Evolutionary conservation across 2,888 invertebrate species (phyloP), one percentile per base, ranked within the genome.

Genomic region (Tipula vernalis): DNA sequence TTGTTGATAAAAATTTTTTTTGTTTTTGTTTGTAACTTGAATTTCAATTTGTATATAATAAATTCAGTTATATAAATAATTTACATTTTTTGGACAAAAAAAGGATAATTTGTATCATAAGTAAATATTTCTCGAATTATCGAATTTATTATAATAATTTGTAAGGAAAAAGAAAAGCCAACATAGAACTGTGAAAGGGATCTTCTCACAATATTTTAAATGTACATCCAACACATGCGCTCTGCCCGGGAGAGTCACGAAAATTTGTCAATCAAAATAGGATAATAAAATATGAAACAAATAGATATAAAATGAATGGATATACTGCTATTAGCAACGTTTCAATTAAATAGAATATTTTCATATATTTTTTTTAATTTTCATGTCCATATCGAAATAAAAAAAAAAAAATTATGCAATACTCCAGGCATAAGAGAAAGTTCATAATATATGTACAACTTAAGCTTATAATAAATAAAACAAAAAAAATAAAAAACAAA

Each of bases 141-240:
- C 71, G 71, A 71, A 86, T 18, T 85, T 12, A 47, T 18, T 18
- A 41, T 42, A 28, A 84, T 86, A 28, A 39, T 39, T 28, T 28
- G 28, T 28, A 28, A 42, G 18, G 39, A 87, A 18, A 87, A 87
- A 57, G 93, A 93, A 95, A 95, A 95, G 95, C 95, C 93, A 94
- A 93, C 94, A 94, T 94, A 95, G 95, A 96, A 96, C 96, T 95
- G 96, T 95, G 96, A 96, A 96, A 95, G 96, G 95, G 89, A 95
- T 93, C 94, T 94, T 94, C 95, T 95, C 95, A 95, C 94, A 94
- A 88, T 42, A 71, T 71, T 71, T 71, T 92, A 93, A n/a, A 85
- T 88, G 86, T 86, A 88, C 91, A 91, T 91, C 92, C 91, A 91
- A 91, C 92, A 92, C 92, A 92, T 91, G 91, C 91, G 91, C 92